Base-by-base conservation (phyloP, 2,888 invertebrate genomes). In the Stegana nigrithorax region DNA sequence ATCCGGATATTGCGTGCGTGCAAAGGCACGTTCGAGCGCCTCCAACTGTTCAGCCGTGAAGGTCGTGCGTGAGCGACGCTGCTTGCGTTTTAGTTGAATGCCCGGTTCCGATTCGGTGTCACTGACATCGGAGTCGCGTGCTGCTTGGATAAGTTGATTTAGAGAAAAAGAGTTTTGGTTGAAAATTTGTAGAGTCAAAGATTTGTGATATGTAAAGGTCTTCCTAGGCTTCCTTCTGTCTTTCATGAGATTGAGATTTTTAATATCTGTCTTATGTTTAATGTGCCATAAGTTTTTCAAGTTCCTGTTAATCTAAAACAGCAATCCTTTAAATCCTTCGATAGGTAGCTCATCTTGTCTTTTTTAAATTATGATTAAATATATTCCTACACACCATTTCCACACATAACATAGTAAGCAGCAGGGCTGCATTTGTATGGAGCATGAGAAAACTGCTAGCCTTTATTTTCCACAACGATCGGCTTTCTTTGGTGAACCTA, bases 21-120 rank as follows among this genome's bases (percentile, higher is more conserved):
- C 92, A 83, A 97, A 97, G 4, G 95, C 93, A 58, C 93, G 88
- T 83, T 97, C 97, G 74, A 97, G 87, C 59, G 94, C 93, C 80
- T 96, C 96, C 51, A 97, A 88, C 84, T 97, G 97, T 72, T 95
- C 95, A 32, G 95, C 94, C 8, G 94, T 93, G 85, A 98, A 98
- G 10, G 97, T 96, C 12, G 97, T 98, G 72, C 97, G 89, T 65
- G 95, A 95, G 61, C 97, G 89, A 21, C 97, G 87, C 83, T 96
- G 96, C 83, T 97, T 97, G 59, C 96, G 89, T 83, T 96, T 96
- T 73, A 97, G 82, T 0, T 93, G 93, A 68, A 97, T 92, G 0
- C 96, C 96, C 0, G 96, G 96, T 82, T 96, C 96, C 0, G 94
- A 93, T 83, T 96, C 95, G 4, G 93, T 94, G 75, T 96, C 95